phyloP scores from a whole-genome alignment of 2,888 invertebrate species.

The Cynaeus angustus region DNA sequence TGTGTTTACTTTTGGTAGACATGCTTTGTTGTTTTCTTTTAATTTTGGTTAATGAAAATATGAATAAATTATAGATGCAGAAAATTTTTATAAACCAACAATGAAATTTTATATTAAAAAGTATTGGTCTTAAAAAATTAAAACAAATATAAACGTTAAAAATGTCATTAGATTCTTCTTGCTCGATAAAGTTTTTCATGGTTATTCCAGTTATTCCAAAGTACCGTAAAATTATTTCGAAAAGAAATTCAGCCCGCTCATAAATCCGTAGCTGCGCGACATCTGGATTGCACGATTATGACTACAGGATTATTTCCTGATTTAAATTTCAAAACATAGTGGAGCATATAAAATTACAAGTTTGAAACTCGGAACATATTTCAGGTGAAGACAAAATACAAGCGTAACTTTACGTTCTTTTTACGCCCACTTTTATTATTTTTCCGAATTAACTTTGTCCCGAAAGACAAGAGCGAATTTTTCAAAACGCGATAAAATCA shows the following conservation, averaged over 20 bases:
- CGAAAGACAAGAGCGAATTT: constrained; percentile 1
- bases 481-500: constrained; percentile 13
- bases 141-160: no score
- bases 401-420: constrained; percentile 35
- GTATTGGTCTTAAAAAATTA: no score
- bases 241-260: background rate
- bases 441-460: constrained; percentile 20
- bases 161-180: no score
- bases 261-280: background rate
- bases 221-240: background rate
- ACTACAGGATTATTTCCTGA: constrained; percentile 2
- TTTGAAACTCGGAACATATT: constrained; percentile 18
- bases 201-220: background rate
- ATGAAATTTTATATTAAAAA: no score
- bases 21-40: no score
- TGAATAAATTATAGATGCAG: no score
- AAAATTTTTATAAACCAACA: no score
- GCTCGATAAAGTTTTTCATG: no score
- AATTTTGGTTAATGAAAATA: no score
- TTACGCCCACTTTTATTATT: constrained; percentile 31
- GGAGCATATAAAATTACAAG: constrained; percentile 14
- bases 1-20: no score
- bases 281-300: background rate
- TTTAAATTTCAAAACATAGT: constrained; percentile 20
- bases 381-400: constrained; percentile 24